Base-by-base conservation (phyloP, 2,888 invertebrate genomes). In the Gryllus longicercus region DNA sequence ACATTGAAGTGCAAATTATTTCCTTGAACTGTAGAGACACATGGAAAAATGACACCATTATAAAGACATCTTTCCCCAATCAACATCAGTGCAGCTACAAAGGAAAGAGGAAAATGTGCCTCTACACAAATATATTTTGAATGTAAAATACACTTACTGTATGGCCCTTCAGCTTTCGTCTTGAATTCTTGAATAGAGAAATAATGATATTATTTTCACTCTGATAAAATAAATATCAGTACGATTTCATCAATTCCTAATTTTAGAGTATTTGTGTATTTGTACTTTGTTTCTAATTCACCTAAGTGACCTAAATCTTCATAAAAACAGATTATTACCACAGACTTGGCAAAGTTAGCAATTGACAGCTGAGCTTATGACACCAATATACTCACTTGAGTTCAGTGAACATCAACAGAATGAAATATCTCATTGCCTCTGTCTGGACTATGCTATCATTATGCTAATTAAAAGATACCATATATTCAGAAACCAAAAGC, bases 111-210 rank as follows among this genome's bases (percentile, higher is more conserved):
- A 74, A n/a, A 25, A 23, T 75, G 21, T 75, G 21, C 75, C 38
- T 23, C 75, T 23, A 75, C 14, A 25, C 75, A 75, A 75, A 75
- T n/a, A 25, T 75, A 75, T 75, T 75, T 75, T 75, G 75, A 77
- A 63, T 12, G n/a, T 14, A 76, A 79, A 50, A 18, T 74, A 78
- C 76, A 84, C 84, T 84, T 83, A 84, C 84, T 82, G 83, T 82
- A 78, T 83, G 83, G 80, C 84, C 83, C 80, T 83, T 84, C 81
- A 82, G 84, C 82, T 84, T 84, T 83, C 84, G 84, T 81, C 84
- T 83, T 77, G 83, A 83, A 78, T 83, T 84, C 83, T 84, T 84
- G 82, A 83, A 83, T 83, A 82, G 83, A 83, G 82, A 82, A 82
- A 80, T 78, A 63, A 63, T 18, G 63, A n/a, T n/a, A 63, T 63